phyloP scores from a whole-genome alignment of 2,113 vertebrate genomes.

The Scopus umbretta region DNA sequence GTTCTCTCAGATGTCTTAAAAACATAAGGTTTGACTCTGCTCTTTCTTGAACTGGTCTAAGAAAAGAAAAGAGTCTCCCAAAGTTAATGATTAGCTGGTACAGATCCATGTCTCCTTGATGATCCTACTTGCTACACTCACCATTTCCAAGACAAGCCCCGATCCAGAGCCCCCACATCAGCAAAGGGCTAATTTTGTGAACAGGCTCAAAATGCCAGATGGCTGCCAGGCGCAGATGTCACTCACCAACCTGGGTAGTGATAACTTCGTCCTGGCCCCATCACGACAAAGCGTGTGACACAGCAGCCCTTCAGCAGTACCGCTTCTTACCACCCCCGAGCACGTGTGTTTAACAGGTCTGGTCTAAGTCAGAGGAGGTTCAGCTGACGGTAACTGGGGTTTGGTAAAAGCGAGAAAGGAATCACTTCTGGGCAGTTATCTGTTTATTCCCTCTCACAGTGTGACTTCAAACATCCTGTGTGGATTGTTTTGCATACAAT shows the following conservation, averaged over 20 bases:
- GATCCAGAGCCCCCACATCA: neutral
- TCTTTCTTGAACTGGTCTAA: neutral
- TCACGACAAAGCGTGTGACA: neutral
- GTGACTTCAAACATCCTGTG: neutral
- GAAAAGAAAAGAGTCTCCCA: neutral
- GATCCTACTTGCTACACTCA: neutral
- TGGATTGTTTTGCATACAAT: constrained; percentile 32
- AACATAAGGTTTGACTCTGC: neutral
- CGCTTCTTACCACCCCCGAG: neutral
- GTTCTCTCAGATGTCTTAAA: neutral
- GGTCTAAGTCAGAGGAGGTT: neutral
- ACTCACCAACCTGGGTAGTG: neutral
- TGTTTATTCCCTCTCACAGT: neutral
- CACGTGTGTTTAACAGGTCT: no score
- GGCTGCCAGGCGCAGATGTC: neutral
- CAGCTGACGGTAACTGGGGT: neutral
- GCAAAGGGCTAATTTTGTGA: neutral
- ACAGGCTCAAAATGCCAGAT: neutral
- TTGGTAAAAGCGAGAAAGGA: neutral
- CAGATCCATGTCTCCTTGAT: neutral
- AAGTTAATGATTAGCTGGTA: neutral
- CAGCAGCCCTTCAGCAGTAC: neutral
- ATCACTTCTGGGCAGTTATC: neutral
- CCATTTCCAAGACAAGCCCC: neutral
- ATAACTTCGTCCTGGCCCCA: neutral